Evolutionary conservation across 2,888 invertebrate genomes (phyloP).

Genomic region (Athalia cordata): DNA sequence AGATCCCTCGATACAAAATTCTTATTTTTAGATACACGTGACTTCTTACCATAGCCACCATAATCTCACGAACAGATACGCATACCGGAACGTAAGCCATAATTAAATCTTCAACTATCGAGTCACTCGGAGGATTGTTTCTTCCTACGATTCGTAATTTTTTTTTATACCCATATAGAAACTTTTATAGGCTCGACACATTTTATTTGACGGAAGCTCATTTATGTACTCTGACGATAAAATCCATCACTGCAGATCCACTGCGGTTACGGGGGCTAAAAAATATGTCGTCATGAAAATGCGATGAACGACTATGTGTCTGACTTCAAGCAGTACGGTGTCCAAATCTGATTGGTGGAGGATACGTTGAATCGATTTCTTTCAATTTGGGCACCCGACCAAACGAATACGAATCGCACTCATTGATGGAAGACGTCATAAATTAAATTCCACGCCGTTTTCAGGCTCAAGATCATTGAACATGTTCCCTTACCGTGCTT

Average conservation of each 20-base stretch:
- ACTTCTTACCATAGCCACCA: not conserved
- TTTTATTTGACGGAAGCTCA: no score
- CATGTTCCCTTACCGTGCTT: slow-evolving; percentile 19
- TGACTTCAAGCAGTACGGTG: not conserved
- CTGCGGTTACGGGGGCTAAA: not conserved
- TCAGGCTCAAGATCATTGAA: slow-evolving; percentile 9
- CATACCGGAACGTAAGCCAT: not conserved
- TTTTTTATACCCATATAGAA: not conserved
- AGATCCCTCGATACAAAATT: not conserved
- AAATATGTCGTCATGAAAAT: not conserved
- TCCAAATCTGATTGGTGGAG: not conserved
- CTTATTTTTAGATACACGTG: slow-evolving; percentile 4
- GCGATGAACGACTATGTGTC: not conserved
- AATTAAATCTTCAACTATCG: no score
- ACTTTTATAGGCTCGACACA: not conserved
- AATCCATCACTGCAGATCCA: no score
- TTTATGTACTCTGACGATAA: no score
- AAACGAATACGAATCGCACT: not conserved
- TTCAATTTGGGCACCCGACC: not conserved
- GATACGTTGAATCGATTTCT: slow-evolving; percentile 14
- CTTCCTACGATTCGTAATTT: no score
- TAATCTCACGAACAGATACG: not conserved
- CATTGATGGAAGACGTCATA: not conserved
- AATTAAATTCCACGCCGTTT: slow-evolving; percentile 9
- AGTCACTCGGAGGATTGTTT: no score